Percentiles rank a stretch among this genome's conserved stretches.
phyloP scores from a whole-genome alignment of 1,140 invertebrate genomes.

The Magallana gigas region DNA sequence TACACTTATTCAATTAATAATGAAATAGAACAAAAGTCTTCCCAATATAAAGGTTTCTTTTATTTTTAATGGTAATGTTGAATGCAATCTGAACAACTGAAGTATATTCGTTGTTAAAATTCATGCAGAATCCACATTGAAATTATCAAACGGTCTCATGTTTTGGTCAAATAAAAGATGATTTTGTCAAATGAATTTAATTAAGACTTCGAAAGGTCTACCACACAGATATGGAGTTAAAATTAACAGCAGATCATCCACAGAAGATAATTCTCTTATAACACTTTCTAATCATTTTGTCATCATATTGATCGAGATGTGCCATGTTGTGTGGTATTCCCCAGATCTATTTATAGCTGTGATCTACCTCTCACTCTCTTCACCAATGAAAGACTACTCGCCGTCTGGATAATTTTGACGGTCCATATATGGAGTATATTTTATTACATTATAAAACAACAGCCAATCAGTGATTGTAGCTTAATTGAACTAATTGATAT shows the following conservation, averaged over 20 bases:
- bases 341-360: constrained; percentile 11
- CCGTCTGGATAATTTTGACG: no score
- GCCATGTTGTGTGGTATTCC: constrained; percentile 16
- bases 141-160: no score
- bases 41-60: not conserved
- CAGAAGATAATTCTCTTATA: not conserved
- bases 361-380: not conserved
- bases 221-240: not conserved
- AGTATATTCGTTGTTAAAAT: no score
- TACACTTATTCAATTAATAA: not conserved
- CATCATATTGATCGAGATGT: not conserved
- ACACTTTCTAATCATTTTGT: not conserved
- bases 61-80: no score
- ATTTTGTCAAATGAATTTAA: not conserved
- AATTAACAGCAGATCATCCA: not conserved
- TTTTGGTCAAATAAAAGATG: not conserved
- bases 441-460: no score
- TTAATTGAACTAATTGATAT: not conserved
- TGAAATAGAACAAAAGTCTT: not conserved
- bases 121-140: no score
- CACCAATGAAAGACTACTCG: no score
- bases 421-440: no score
- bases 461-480: no score
- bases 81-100: no score
- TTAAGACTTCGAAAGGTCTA: not conserved